Evolutionary conservation across 2,797 vertebrate species (phyloP).

Genomic region (Paedocypris micromegethes): DNA sequence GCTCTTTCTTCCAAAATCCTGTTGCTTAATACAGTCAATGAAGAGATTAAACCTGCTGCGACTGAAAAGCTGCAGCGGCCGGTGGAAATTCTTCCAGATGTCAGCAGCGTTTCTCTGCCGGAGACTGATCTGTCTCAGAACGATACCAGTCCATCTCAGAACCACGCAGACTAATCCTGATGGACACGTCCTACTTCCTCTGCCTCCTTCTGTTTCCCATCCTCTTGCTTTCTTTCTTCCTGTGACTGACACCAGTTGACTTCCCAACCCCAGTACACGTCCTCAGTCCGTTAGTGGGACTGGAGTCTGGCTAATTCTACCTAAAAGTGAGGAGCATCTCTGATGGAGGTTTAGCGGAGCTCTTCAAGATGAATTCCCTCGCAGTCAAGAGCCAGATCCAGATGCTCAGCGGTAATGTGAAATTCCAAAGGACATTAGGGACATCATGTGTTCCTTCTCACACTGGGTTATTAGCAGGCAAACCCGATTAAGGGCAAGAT

Average conservation of each 20-base stretch:
- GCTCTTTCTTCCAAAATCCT: not conserved
- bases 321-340: slow-evolving; percentile 65
- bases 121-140: slow-evolving; percentile 30
- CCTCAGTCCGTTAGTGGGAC: slow-evolving; percentile 11
- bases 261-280: slow-evolving; percentile 40
- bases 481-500: slow-evolving; percentile 54
- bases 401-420: slow-evolving; percentile 6
- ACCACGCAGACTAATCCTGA: slow-evolving; percentile 18
- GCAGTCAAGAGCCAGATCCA: not conserved
- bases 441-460: slow-evolving; percentile 32
- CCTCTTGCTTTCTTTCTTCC: not conserved
- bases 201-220: slow-evolving; percentile 4
- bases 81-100: slow-evolving; percentile 23
- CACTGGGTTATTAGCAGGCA: slow-evolving; percentile 50
- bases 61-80: slow-evolving; percentile 10
- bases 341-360: slow-evolving; percentile 58
- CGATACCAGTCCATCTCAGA: slow-evolving; percentile 22
- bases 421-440: slow-evolving; percentile 13
- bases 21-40: slow-evolving; percentile 10
- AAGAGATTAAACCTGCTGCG: not conserved
- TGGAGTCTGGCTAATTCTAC: slow-evolving; percentile 67
- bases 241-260: slow-evolving; percentile 64
- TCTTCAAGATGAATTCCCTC: slow-evolving; percentile 17
- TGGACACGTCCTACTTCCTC: slow-evolving; percentile 18
- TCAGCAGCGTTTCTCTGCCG: slow-evolving; percentile 14